Percentiles rank a stretch among this genome's conserved stretches.
These are phyloP conservation scores for Trachelus stipa DNA, from an alignment of 2,888 invertebrate genomes.

Conservation along the genomic window DNA sequence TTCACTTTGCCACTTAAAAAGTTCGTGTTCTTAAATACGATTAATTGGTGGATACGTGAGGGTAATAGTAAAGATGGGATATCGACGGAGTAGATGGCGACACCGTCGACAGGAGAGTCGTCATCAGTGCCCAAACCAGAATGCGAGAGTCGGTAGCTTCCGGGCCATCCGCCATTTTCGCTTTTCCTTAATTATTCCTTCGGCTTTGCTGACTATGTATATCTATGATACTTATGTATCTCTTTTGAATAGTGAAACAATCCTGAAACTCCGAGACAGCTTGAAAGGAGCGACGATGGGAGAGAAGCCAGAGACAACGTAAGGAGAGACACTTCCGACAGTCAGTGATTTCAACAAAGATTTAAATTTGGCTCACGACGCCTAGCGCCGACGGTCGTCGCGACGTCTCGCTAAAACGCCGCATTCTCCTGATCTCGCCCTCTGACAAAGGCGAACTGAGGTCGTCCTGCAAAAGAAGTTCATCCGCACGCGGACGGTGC, in stretches of 20 bases:
- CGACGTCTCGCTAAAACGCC: neutral
- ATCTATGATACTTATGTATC: neutral
- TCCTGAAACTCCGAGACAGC: neutral
- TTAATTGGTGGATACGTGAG: neutral
- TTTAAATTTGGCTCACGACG: neutral
- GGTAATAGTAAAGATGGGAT: neutral
- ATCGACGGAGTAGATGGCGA: neutral
- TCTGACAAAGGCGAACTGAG: neutral
- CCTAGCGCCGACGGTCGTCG: neutral
- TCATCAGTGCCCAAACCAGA: neutral
- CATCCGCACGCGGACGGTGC: neutral
- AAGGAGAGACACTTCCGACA: neutral
- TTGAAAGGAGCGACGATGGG: neutral
- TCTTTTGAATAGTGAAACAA: neutral
- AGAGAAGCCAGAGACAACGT: neutral
- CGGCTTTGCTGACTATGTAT: neutral
- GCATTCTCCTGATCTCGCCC: neutral
- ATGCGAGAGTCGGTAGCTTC: neutral
- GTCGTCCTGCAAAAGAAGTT: neutral
- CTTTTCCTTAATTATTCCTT: neutral
- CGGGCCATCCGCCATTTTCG: neutral
- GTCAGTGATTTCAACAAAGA: neutral
- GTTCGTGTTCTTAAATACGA: neutral
- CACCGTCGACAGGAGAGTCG: neutral
- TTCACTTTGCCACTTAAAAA: neutral